Conservation (phyloP, 2,113 vertebrate genomes). For the Etheostoma spectabile region DNA sequence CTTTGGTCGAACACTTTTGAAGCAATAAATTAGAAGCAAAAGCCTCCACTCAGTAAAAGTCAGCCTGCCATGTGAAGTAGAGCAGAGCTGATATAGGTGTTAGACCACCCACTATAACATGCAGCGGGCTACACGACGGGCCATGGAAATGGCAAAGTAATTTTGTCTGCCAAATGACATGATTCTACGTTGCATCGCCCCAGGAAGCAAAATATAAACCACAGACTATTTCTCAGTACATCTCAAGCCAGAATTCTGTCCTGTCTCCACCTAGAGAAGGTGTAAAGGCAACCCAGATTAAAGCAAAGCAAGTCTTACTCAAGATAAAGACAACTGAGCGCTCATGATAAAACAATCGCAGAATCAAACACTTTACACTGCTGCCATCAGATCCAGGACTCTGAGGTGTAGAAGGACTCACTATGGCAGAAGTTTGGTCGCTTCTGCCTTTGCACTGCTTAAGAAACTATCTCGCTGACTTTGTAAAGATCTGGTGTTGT, state of each 20-base stretch:
- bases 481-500: too few relatives aligned
- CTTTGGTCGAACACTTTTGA: conserved; percentile 34
- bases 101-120: conserved; percentile 41
- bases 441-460: too few relatives aligned
- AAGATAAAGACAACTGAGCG: not conserved
- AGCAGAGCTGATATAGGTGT: conserved; percentile 44
- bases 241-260: not conserved
- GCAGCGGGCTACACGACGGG: conserved; percentile 15
- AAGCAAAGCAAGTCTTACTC: not conserved
- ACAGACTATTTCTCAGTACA: not conserved
- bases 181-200: not conserved
- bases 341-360: not conserved
- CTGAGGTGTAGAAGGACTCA: too few relatives aligned
- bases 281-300: not conserved
- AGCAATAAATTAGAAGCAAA: conserved; percentile 27
- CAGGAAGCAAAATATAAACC: conserved; percentile 6
- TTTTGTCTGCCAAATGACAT: conserved; percentile 19
- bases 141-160: conserved; percentile 32
- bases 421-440: too few relatives aligned
- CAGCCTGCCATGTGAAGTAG: conserved; percentile 27
- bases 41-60: conserved; percentile 14
- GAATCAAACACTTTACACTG: not conserved
- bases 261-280: not conserved
- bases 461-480: too few relatives aligned
- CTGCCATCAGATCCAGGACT: too few relatives aligned